Conservation (phyloP, 1,140 invertebrate species). For the Drosophila prosaltans region DNA sequence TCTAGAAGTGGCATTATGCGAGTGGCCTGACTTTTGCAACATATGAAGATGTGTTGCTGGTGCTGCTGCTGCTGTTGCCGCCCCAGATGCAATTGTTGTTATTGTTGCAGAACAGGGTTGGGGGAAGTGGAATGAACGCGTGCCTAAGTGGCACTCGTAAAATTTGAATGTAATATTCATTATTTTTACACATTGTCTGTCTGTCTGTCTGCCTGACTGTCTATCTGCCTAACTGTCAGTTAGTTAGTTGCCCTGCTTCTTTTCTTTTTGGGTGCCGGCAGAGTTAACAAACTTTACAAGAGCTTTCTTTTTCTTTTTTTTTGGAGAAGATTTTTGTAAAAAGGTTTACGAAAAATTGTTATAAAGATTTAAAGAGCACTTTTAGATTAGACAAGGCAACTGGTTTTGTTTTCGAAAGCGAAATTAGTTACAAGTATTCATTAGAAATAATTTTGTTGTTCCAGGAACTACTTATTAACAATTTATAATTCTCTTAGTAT, state of each 20-base stretch:
- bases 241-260: constrained; percentile 37
- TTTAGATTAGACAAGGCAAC: neutral
- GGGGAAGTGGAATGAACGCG: constrained; percentile 34
- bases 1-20: constrained; percentile 80
- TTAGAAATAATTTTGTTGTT: no score
- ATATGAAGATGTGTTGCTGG: constrained; percentile 59
- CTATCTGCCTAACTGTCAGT: constrained; percentile 23
- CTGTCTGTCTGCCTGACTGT: constrained; percentile 22
- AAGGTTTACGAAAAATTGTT: neutral
- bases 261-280: constrained; percentile 30
- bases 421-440: no score
- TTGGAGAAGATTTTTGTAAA: neutral
- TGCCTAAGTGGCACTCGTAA: constrained; percentile 78
- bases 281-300: neutral
- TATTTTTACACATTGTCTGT: constrained; percentile 77
- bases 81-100: neutral
- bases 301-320: neutral
- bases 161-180: constrained; percentile 82
- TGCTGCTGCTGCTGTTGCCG: constrained; percentile 17
- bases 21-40: constrained; percentile 78
- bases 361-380: neutral
- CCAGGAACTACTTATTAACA: no score
- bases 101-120: neutral
- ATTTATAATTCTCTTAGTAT: no score
- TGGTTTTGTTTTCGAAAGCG: no score